Evolutionary conservation across 2,113 vertebrate genomes (phyloP).

Genomic region (Lanius collurio): DNA sequence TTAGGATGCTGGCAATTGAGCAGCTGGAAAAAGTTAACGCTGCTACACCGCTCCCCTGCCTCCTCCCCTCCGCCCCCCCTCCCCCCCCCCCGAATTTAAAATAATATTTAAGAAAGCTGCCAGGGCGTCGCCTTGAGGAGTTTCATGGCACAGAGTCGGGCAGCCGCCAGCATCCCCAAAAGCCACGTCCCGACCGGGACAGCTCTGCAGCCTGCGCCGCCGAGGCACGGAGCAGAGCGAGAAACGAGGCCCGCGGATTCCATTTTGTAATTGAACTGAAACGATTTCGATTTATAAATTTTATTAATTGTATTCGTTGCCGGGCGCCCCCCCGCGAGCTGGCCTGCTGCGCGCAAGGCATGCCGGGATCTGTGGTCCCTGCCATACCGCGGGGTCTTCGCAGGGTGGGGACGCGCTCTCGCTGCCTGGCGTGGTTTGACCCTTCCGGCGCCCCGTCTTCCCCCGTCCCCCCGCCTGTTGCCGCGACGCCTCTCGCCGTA

Average conservation of each 20-base stretch:
- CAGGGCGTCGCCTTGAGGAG: too few relatives aligned
- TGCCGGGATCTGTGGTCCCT: background rate
- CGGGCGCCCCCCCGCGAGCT: fast-evolving
- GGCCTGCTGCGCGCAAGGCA: fast-evolving
- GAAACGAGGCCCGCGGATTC: background rate
- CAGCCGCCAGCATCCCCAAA: background rate
- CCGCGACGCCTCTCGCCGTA: background rate
- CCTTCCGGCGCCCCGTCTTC: background rate
- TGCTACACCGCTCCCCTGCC: background rate
- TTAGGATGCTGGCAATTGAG: background rate
- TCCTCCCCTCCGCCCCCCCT: fast-evolving
- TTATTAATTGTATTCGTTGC: background rate
- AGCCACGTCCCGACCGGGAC: background rate
- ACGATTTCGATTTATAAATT: too few relatives aligned
- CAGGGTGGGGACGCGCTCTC: fast-evolving
- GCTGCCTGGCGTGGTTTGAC: background rate
- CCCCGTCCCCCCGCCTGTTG: background rate
- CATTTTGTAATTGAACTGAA: background rate
- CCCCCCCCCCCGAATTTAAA: too few relatives aligned
- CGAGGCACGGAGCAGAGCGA: too few relatives aligned
- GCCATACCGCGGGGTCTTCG: fast-evolving
- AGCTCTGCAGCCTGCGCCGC: background rate
- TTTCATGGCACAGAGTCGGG: fast-evolving
- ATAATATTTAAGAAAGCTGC: too few relatives aligned
- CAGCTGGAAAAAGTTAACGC: background rate